Conservation (phyloP, 2,797 vertebrate genomes). For the Stomatorhinus walkeri region DNA sequence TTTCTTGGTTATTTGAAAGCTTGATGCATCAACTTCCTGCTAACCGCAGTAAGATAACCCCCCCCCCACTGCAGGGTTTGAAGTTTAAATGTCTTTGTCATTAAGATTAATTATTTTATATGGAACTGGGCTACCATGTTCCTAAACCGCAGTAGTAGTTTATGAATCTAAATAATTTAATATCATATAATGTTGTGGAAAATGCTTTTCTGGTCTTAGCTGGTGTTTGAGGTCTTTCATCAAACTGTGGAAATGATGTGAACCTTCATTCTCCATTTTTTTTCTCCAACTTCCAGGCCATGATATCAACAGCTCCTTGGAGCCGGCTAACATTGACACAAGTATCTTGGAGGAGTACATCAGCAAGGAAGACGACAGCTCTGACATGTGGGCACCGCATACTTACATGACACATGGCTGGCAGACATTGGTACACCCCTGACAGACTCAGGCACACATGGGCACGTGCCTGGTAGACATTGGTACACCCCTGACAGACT, state of each 20-base stretch:
- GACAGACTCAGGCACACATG: neutral
- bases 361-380: slow-evolving; percentile 95
- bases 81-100: neutral
- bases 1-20: neutral
- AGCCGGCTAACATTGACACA: slow-evolving; percentile 95
- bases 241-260: neutral
- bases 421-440: neutral
- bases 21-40: neutral
- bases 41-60: neutral
- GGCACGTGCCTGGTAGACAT: neutral
- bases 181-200: neutral
- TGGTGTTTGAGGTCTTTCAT: neutral
- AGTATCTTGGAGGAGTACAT: slow-evolving; percentile 99
- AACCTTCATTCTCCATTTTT: slow-evolving; percentile 31
- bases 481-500: neutral
- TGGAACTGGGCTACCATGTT: neutral
- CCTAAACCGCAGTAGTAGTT: neutral
- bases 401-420: slow-evolving; percentile 35
- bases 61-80: neutral
- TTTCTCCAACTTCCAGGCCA: slow-evolving; percentile 68
- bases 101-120: neutral
- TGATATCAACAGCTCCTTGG: slow-evolving; percentile 96
- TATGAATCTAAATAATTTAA: slow-evolving; percentile 1
- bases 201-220: neutral
- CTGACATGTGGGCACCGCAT: slow-evolving; percentile 82